These are phyloP conservation scores for Cerceris rybyensis DNA, from an alignment of 2,888 invertebrate species.

Conservation along the genomic window DNA sequence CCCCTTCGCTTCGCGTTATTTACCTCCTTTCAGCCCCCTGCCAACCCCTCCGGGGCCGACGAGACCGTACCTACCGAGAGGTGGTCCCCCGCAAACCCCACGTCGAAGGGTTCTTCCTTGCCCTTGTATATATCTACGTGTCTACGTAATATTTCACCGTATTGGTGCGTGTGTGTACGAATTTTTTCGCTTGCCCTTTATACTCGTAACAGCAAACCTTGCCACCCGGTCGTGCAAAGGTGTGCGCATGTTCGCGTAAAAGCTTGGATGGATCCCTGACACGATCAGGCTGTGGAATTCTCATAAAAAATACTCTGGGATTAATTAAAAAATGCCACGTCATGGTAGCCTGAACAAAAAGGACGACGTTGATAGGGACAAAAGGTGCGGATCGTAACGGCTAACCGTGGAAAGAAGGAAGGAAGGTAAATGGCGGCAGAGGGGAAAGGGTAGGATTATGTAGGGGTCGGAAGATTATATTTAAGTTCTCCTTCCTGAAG, in stretches of 20 bases:
- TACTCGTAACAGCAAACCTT: too few relatives aligned
- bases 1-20: conserved; percentile 76
- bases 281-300: conserved; percentile 71
- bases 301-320: conserved; percentile 74
- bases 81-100: conserved; percentile 37
- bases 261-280: conserved; percentile 53
- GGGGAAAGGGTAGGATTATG: conserved; percentile 52
- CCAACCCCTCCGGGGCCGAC: conserved; percentile 64
- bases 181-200: not conserved
- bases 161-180: not conserved
- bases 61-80: conserved; percentile 56
- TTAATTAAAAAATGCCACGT: conserved; percentile 78
- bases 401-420: conserved; percentile 15
- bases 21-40: conserved; percentile 71
- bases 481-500: conserved; percentile 65
- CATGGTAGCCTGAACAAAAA: conserved; percentile 46
- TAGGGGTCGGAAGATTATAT: conserved; percentile 65
- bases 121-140: conserved; percentile 36
- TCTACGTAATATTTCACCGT: not conserved
- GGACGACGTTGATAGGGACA: conserved; percentile 15
- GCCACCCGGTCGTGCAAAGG: conserved; percentile 4
- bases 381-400: conserved; percentile 8
- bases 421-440: not conserved
- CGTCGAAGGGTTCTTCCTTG: conserved; percentile 46
- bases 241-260: conserved; percentile 10